Evolutionary conservation across 2,888 invertebrate genomes (phyloP), one percentile per base, ranked within the genome.

Genomic region (Tachina lurida): DNA sequence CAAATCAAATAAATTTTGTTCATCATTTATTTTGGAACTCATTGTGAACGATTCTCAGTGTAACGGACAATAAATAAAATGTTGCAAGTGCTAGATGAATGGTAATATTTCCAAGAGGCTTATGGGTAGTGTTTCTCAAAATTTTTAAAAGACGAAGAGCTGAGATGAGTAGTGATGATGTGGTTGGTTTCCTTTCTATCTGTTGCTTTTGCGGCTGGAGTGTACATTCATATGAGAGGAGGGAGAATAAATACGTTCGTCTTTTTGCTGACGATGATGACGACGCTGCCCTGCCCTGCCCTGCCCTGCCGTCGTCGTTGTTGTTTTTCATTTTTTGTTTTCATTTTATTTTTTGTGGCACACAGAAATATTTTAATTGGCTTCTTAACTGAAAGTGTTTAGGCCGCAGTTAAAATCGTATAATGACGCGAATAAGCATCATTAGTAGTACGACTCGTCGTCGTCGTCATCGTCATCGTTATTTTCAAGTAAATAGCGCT

Each of bases 351-450:
- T 52, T 75, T 62, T 75, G 78, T 79, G 82, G 85, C 82, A 89
- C 83, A 88, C 84, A 88, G 82, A 89, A 87, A 91, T 91, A 91
- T 91, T 91, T 91, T 91, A 91, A 91, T 91, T 91, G 91, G 91
- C 91, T 91, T 91, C 91, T 91, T 90, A 91, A 91, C 91, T 90
- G 91, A 91, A 91, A 91, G 91, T 91, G 91, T 91, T 91, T 91
- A 91, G 91, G 91, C 91, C 91, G 91, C 91, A 91, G 91, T 90
- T 90, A 91, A 91, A 91, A 91, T 91, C 91, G 91, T 88, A 88
- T 87, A 82, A 83, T 87, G 88, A 86, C 87, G 87, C 86, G 84
- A 79, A 84, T 85, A 82, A 83, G 85, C 85, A 83, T 84, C 89
- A 90, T 87, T 84, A 80, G 82, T 76, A 78, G 73, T 80, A 90